A percentile compares a stretch with the other conserved stretches of the same genome.
These are phyloP conservation scores for Napeogenes sylphis DNA, from an alignment of 2,888 invertebrate genomes.

Conservation along the genomic window DNA sequence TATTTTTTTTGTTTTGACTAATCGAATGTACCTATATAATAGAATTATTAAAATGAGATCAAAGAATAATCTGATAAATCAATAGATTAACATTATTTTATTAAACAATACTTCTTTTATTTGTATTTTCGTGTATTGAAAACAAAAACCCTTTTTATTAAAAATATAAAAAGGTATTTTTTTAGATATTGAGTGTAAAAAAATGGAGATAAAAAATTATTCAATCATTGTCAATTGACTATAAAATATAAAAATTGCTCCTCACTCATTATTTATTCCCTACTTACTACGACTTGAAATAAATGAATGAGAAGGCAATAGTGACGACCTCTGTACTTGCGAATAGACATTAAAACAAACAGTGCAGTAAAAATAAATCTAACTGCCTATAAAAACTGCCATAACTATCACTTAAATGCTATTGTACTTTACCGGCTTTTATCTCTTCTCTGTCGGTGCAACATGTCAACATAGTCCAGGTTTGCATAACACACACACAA, in stretches of 20 bases:
- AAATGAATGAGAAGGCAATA: constrained; percentile 59
- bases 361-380: constrained; percentile 77
- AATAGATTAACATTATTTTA: too few species aligned
- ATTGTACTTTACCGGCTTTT: constrained; percentile 65
- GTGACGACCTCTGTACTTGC: constrained; percentile 65
- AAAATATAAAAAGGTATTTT: too few species aligned
- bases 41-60: too few species aligned
- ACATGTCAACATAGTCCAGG: constrained; percentile 48
- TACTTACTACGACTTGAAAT: constrained; percentile 26
- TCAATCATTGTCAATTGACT: neutral
- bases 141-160: too few species aligned
- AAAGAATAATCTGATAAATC: too few species aligned
- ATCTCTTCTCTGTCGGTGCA: constrained; percentile 41
- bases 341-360: constrained; percentile 76
- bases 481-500: constrained; percentile 40
- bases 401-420: constrained; percentile 77
- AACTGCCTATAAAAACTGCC: constrained; percentile 77
- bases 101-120: too few species aligned
- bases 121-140: too few species aligned
- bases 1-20: too few species aligned
- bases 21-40: too few species aligned
- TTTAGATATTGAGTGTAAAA: too few species aligned
- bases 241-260: neutral
- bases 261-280: neutral
- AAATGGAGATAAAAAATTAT: too few species aligned